Percentiles rank a stretch among this genome's conserved stretches.
These are phyloP conservation scores for Drosophila pandora DNA, from an alignment of 1,140 invertebrate genomes.

Conservation along the genomic window DNA sequence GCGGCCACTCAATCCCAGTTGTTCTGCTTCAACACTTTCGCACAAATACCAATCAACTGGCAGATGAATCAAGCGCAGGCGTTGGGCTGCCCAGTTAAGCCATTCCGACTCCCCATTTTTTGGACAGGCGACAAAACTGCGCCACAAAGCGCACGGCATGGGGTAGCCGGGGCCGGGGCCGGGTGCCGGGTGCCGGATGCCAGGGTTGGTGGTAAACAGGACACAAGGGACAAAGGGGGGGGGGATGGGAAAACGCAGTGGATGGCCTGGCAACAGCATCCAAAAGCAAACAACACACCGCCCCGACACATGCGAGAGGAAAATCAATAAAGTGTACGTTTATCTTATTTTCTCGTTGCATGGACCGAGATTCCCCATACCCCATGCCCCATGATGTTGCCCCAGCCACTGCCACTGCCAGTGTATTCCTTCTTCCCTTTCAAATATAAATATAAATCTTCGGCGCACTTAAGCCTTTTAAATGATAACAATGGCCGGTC, in stretches of 20 bases:
- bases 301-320: conserved; percentile 47
- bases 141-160: conserved; percentile 22
- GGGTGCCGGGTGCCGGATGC: background rate
- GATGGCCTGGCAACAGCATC: conserved; percentile 60
- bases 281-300: conserved; percentile 28
- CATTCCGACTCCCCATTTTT: conserved; percentile 32
- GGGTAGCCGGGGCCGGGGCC: background rate
- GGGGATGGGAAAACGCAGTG: conserved; percentile 14
- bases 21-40: conserved; percentile 60
- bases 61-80: conserved; percentile 65
- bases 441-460: conserved; percentile 80
- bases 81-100: conserved; percentile 57
- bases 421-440: conserved; percentile 19
- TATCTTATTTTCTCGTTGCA: conserved; percentile 59
- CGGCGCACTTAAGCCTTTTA: conserved; percentile 77
- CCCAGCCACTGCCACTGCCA: background rate
- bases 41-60: conserved; percentile 64
- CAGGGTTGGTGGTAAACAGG: background rate
- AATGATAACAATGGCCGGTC: conserved; percentile 72
- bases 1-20: conserved; percentile 49
- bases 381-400: background rate
- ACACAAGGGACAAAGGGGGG: background rate
- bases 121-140: conserved; percentile 58
- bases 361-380: conserved; percentile 34
- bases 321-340: conserved; percentile 78